Evolutionary conservation across 1,140 invertebrate genomes (phyloP).

Genomic region (Cyphomyrmex costatus): DNA sequence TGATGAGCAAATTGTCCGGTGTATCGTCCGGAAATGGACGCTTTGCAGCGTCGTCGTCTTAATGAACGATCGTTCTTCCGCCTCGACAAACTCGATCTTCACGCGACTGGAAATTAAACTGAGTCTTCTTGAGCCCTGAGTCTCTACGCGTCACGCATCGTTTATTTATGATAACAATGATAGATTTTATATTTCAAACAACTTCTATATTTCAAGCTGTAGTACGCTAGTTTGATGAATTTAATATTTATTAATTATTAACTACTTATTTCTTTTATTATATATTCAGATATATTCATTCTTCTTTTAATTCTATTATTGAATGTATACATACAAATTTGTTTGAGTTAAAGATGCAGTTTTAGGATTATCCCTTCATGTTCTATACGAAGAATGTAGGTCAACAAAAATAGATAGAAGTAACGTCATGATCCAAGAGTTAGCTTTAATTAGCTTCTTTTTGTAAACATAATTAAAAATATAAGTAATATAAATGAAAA

Average conservation of each 20-base stretch:
- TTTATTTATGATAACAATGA: neutral
- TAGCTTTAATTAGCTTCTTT: constrained; percentile 15
- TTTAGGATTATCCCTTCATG: neutral
- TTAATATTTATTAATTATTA: constrained; percentile 6
- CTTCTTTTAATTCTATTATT: neutral
- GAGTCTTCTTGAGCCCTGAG: constrained; percentile 16
- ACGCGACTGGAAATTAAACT: constrained; percentile 33
- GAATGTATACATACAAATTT: constrained; percentile 13
- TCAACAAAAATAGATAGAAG: neutral
- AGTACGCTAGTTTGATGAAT: neutral
- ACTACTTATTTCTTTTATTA: neutral
- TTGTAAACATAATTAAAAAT: neutral
- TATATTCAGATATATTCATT: neutral
- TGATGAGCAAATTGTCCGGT: constrained; percentile 39
- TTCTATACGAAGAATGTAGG: neutral
- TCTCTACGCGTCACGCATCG: neutral
- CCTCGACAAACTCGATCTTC: neutral
- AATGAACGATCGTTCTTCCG: constrained; percentile 61
- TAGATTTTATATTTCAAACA: neutral
- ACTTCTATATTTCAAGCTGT: neutral
- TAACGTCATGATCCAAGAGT: neutral
- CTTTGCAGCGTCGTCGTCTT: constrained; percentile 61
- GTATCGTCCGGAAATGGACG: constrained; percentile 49
- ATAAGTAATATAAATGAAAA: constrained; percentile 8
- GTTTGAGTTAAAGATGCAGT: neutral